Evolutionary conservation across 1,140 invertebrate genomes (phyloP).

Genomic region (Asbolus verrucosus): DNA sequence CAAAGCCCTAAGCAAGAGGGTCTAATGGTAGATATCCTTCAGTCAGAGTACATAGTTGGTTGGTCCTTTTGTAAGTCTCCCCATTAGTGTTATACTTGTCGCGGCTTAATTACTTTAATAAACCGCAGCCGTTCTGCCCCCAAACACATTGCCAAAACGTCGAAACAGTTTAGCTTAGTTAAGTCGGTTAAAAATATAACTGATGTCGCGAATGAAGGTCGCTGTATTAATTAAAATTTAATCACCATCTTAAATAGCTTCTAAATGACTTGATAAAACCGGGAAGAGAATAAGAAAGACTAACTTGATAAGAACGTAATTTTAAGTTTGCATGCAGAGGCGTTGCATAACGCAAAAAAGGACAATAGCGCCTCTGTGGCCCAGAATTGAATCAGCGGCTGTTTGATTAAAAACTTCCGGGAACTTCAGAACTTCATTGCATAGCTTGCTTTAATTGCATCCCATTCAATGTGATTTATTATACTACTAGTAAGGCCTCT

Average conservation of each 20-base stretch:
- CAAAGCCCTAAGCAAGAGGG: conserved; percentile 15
- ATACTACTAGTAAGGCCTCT: too few species aligned
- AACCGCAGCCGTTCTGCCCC: conserved; percentile 12
- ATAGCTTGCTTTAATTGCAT: conserved; percentile 53
- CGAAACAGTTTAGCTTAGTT: conserved; percentile 1
- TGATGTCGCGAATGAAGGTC: not conserved
- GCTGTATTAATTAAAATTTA: conserved; percentile 43
- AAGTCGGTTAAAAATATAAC: not conserved
- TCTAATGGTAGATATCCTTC: conserved; percentile 26
- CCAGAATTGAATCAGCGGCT: conserved; percentile 59
- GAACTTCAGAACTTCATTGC: conserved; percentile 53
- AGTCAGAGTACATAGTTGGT: conserved; percentile 24
- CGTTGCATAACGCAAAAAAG: conserved; percentile 55
- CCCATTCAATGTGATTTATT: conserved; percentile 49
- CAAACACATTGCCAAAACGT: conserved; percentile 10
- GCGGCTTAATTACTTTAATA: conserved; percentile 36
- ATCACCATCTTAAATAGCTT: conserved; percentile 44
- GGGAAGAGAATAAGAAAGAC: conserved; percentile 51
- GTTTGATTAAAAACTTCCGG: conserved; percentile 61
- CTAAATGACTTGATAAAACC: conserved; percentile 37
- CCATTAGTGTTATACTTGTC: conserved; percentile 27
- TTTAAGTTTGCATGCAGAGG: conserved; percentile 56
- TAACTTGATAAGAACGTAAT: conserved; percentile 60
- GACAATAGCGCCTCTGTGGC: conserved; percentile 55
- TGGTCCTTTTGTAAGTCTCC: conserved; percentile 31